Conservation (phyloP, 2,888 invertebrate species). For the Caenorhabditis virilis region DNA sequence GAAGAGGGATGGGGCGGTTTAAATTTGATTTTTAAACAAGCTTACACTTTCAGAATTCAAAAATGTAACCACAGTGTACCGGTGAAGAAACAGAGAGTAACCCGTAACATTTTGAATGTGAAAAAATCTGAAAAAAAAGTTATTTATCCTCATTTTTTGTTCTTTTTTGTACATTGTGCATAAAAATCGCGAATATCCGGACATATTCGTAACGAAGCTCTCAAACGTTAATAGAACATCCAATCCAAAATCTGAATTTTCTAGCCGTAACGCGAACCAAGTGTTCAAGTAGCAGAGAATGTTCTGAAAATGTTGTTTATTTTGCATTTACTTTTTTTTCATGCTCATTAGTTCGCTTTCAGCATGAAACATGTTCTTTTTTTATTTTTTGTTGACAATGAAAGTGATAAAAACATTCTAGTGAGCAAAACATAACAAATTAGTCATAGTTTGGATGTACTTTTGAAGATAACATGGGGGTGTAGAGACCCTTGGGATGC, state of each 20-base stretch:
- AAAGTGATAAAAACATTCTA: too few relatives aligned
- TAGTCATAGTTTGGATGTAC: too few relatives aligned
- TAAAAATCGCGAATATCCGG: background rate
- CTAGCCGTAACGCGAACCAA: conserved; percentile 15
- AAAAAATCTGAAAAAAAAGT: conserved; percentile 12
- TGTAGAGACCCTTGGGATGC: too few relatives aligned
- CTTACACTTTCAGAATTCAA: conserved; percentile 12
- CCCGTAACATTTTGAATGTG: conserved; percentile 29
- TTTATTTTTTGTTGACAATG: too few relatives aligned
- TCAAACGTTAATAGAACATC: conserved; percentile 5
- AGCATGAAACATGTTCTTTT: too few relatives aligned
- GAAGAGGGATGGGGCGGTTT: too few relatives aligned
- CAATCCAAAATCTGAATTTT: background rate
- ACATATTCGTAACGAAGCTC: background rate
- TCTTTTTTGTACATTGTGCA: background rate
- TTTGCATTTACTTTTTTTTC: background rate
- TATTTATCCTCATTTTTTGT: background rate
- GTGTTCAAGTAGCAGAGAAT: conserved; percentile 18
- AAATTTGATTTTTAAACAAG: too few relatives aligned
- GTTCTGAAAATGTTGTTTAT: conserved; percentile 10
- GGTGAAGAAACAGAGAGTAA: conserved; percentile 9
- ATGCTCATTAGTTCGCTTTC: background rate
- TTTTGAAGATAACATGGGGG: too few relatives aligned
- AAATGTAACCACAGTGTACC: conserved; percentile 7
- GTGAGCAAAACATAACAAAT: too few relatives aligned